Conservation (phyloP, 1,140 invertebrate genomes). For the Hyposmocoma kahamanoa region DNA sequence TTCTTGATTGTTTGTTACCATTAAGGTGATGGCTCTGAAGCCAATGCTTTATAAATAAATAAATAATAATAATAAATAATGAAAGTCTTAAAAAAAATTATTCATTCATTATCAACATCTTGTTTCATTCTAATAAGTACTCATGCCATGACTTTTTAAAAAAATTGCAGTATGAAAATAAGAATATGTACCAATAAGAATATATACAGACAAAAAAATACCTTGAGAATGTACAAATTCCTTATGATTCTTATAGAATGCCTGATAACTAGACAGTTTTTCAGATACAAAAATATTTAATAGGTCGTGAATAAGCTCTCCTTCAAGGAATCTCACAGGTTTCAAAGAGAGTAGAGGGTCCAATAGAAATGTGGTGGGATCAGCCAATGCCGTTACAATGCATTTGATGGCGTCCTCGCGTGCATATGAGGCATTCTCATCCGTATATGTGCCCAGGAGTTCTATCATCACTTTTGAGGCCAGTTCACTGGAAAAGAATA, state of each 20-base stretch:
- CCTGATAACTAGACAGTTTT: conserved; percentile 90
- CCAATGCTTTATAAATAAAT: too few species aligned
- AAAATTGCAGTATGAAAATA: too few species aligned
- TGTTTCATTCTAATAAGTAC: too few species aligned
- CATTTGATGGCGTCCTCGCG: conserved; percentile 97
- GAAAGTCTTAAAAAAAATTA: too few species aligned
- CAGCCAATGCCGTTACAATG: conserved; percentile 94
- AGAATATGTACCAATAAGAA: too few species aligned
- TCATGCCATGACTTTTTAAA: too few species aligned
- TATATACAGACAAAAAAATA: conserved; percentile 41
- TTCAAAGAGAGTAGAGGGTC: conserved; percentile 95
- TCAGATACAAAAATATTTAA: conserved; percentile 97
- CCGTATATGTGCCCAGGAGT: conserved; percentile 94
- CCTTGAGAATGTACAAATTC: conserved; percentile 93
- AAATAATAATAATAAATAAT: too few species aligned
- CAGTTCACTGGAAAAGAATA: conserved; percentile 83
- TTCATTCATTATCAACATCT: too few species aligned
- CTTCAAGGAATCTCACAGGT: conserved; percentile 96
- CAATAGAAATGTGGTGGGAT: conserved; percentile 95
- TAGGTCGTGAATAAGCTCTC: conserved; percentile 95
- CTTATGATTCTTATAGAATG: conserved; percentile 94
- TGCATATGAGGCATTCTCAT: conserved; percentile 96
- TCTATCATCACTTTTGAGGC: conserved; percentile 98
- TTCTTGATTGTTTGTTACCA: too few species aligned
- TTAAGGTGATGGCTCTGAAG: too few species aligned